phyloP scores from a whole-genome alignment of 2,797 vertebrate species.

The Pterois miles region DNA sequence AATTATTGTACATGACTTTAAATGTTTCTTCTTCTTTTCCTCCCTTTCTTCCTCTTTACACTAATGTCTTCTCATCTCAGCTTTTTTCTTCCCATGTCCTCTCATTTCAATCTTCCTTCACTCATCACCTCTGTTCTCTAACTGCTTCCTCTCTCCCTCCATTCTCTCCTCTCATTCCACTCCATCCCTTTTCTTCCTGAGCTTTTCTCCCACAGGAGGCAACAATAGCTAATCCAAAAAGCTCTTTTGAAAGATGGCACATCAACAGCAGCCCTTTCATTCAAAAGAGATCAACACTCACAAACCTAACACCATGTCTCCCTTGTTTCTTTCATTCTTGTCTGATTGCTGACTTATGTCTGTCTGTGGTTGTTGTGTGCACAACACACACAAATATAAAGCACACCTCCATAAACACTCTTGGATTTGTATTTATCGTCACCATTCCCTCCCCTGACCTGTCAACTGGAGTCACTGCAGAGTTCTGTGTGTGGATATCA shows the following conservation, averaged over 20 bases:
- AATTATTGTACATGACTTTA: no score
- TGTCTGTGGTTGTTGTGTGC: neutral
- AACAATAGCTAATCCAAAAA: slow-evolving; percentile 49
- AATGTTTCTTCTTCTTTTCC: no score
- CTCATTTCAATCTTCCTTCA: neutral
- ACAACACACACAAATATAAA: neutral
- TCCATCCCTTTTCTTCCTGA: slow-evolving; percentile 30
- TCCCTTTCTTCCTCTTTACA: neutral
- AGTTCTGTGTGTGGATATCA: neutral
- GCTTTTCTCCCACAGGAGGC: slow-evolving; percentile 50
- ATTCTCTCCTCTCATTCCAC: slow-evolving; percentile 23
- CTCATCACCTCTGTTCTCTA: neutral
- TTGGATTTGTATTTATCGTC: slow-evolving; percentile 9
- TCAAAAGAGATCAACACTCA: slow-evolving; percentile 28
- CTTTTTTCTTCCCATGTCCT: neutral
- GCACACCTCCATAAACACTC: slow-evolving; percentile 6
- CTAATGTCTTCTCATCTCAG: neutral
- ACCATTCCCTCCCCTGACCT: slow-evolving; percentile 12
- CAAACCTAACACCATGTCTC: neutral
- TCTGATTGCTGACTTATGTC: slow-evolving; percentile 18
- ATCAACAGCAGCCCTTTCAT: neutral
- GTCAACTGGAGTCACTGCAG: neutral
- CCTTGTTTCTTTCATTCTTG: neutral
- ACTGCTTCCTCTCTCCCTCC: neutral
- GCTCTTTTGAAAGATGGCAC: slow-evolving; percentile 39